These are phyloP conservation scores for Solen grandis DNA, from an alignment of 1,140 invertebrate species.

Conservation along the genomic window DNA sequence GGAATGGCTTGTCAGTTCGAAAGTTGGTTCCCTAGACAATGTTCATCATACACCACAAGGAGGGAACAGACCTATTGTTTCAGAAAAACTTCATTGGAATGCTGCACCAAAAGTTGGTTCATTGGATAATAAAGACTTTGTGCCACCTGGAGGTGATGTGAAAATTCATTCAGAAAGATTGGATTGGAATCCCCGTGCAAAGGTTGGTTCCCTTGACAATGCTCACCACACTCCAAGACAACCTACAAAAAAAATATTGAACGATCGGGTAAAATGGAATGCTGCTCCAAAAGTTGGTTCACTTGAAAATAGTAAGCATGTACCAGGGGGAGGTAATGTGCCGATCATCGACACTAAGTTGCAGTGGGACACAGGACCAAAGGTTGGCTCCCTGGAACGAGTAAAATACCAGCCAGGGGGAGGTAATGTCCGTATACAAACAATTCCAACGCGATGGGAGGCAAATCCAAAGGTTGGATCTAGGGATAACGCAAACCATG, in stretches of 20 bases:
- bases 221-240: conserved; percentile 82
- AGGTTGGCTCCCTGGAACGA: conserved; percentile 75
- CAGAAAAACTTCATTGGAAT: conserved; percentile 94
- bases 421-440: conserved; percentile 64
- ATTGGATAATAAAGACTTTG: conserved; percentile 83
- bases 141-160: conserved; percentile 58
- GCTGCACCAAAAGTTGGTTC: conserved; percentile 80
- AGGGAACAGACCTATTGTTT: conserved; percentile 75
- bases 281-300: conserved; percentile 60
- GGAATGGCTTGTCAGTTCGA: conserved; percentile 68
- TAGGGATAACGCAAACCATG: conserved; percentile 71
- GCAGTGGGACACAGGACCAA: conserved; percentile 83
- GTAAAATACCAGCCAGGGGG: conserved; percentile 69
- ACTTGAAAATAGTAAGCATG: conserved; percentile 57
- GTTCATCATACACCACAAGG: conserved; percentile 69
- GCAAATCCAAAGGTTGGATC: conserved; percentile 68
- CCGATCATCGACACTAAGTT: conserved; percentile 54
- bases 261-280: conserved; percentile 57
- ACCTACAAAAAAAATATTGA: conserved; percentile 58
- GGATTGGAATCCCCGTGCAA: conserved; percentile 84
- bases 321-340: conserved; percentile 49
- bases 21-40: conserved; percentile 76
- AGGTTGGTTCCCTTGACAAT: conserved; percentile 94
- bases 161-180: conserved; percentile 78
- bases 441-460: conserved; percentile 57